Evolutionary conservation across 23 tunicate species (phyloP).

Genomic region (Trididemnum nubilum): DNA sequence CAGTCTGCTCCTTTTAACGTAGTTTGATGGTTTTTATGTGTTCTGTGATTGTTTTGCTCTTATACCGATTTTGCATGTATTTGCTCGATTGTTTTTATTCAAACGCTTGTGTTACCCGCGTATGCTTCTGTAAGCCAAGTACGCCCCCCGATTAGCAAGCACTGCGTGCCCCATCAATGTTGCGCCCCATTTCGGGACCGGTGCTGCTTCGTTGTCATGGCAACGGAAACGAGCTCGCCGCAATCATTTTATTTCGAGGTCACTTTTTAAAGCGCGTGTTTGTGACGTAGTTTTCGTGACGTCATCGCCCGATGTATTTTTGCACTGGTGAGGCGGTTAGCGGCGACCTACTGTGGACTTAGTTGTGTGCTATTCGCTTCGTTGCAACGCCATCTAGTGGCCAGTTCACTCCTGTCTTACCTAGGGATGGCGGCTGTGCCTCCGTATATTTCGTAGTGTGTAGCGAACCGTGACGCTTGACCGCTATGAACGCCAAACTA

Average conservation of each 20-base stretch:
- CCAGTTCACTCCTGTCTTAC: slow-evolving; percentile 19
- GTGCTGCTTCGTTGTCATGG: slow-evolving; percentile 19
- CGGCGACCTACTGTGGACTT: slow-evolving; percentile 6
- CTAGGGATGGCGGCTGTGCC: slow-evolving; percentile 5
- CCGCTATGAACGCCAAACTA: too few species aligned
- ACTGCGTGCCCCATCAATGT: neutral
- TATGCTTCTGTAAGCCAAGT: neutral
- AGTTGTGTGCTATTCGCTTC: neutral
- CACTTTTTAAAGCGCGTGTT: neutral
- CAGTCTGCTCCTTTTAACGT: neutral
- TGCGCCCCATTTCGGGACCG: neutral
- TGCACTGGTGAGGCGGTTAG: neutral
- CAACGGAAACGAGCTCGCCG: neutral
- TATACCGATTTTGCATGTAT: slow-evolving; percentile 31
- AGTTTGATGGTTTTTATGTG: slow-evolving; percentile 14
- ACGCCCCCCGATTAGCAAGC: neutral
- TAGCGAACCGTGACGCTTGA: too few species aligned
- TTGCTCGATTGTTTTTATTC: slow-evolving; percentile 14
- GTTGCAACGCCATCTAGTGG: slow-evolving; percentile 13
- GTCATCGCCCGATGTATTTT: too few species aligned
- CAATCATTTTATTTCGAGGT: slow-evolving; percentile 2
- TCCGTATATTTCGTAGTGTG: neutral
- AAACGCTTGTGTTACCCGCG: neutral
- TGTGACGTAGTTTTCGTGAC: slow-evolving; percentile 5
- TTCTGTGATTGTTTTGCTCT: slow-evolving; percentile 33